Evolutionary conservation across 2,888 invertebrate genomes (phyloP).

Genomic region (Zhuqinia jingwanae): DNA sequence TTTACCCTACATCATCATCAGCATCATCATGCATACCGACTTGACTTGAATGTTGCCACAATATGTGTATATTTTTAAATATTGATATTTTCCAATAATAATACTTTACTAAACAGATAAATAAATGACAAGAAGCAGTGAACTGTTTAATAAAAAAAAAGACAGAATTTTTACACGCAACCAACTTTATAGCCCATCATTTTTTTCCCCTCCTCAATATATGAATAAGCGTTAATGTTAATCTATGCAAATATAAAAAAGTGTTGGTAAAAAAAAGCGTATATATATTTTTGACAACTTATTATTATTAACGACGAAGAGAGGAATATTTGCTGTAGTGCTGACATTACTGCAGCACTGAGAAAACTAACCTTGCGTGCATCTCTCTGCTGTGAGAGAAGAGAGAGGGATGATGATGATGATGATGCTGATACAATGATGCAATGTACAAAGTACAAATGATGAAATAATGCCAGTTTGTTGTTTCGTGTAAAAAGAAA

Average conservation of each 20-base stretch:
- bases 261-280: slow-evolving; percentile 25
- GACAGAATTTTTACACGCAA: slow-evolving; percentile 5
- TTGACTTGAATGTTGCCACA: slow-evolving; percentile 5
- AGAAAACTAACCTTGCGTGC: slow-evolving; percentile 39
- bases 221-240: not conserved
- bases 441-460: too few species aligned
- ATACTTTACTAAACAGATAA: not conserved
- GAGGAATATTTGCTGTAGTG: too few species aligned
- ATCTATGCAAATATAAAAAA: slow-evolving; percentile 36
- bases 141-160: not conserved
- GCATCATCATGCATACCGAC: not conserved
- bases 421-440: too few species aligned
- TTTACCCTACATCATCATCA: not conserved
- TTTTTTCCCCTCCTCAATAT: too few species aligned
- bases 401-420: too few species aligned
- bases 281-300: slow-evolving; percentile 31
- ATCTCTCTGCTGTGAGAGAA: too few species aligned
- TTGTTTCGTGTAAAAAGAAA: too few species aligned
- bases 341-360: not conserved
- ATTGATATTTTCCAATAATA: too few species aligned
- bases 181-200: slow-evolving; percentile 9
- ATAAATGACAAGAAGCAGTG: slow-evolving; percentile 13
- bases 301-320: not conserved
- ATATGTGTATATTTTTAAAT: too few species aligned
- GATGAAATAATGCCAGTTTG: too few species aligned